A percentile compares a stretch with the other conserved stretches of the same genome.
These are phyloP conservation scores for Micromys minutus DNA, from an alignment of 2,113 vertebrate species.

Conservation along the genomic window DNA sequence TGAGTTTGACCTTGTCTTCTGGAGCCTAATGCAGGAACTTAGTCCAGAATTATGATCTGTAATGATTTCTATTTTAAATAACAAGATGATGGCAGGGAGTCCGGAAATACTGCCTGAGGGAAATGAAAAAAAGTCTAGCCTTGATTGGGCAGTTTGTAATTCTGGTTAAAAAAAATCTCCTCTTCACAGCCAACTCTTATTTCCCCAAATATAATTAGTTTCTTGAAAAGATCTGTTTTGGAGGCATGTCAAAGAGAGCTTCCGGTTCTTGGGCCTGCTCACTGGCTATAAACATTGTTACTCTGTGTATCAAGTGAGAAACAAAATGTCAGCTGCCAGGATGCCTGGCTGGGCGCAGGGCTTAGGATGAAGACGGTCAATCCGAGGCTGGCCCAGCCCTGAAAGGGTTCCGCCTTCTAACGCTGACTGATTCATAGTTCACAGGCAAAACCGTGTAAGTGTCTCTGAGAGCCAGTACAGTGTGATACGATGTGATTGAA, in stretches of 20 bases:
- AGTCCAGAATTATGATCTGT: background rate
- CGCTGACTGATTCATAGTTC: background rate
- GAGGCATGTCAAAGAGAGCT: slow-evolving; percentile 33
- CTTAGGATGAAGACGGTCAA: background rate
- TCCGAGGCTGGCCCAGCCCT: background rate
- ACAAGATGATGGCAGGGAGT: background rate
- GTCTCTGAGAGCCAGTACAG: background rate
- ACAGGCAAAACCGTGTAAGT: background rate
- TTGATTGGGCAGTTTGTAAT: background rate
- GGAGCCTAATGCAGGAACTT: background rate
- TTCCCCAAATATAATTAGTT: background rate
- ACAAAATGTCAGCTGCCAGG: background rate
- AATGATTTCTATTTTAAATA: background rate
- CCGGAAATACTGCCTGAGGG: background rate
- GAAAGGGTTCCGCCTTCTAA: background rate
- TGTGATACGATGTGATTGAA: background rate
- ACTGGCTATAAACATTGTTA: background rate
- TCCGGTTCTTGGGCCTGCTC: background rate
- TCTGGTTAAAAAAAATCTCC: background rate
- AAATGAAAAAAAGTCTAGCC: background rate
- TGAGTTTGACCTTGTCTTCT: background rate
- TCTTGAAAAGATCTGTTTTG: slow-evolving; percentile 44
- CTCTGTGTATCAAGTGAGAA: background rate
- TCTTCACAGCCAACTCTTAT: background rate
- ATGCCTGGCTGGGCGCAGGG: background rate